Base-by-base conservation (phyloP, 2,797 vertebrate species). In the Oophaga sylvatica region DNA sequence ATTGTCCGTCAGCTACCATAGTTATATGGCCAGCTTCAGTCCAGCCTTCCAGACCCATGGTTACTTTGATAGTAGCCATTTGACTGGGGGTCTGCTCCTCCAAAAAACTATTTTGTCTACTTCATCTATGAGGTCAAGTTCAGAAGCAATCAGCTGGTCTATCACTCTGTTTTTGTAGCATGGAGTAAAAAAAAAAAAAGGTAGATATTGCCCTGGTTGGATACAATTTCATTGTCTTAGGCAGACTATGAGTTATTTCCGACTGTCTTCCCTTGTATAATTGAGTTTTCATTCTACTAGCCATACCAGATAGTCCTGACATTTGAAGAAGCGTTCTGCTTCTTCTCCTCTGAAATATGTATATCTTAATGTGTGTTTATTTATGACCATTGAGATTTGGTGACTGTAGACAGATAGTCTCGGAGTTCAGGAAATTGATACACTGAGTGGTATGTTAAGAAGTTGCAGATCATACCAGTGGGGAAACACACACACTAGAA, bases 341-440 rank as follows among this genome's bases (percentile, higher is more conserved):
- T 87, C 53, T 81, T 81, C 45, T 75, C 62, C 60, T 45, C 48
- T 31, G n/a, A 78, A 71, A 83, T 80, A 85, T 84, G 81, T 71
- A 63, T 56, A 83, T 68, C 80, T 78, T n/a, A 79, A 67, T 88
- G 82, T 20, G 84, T 89, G 88, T 89, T 89, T 89, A 89, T 89
- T 89, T 89, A 86, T 89, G 88, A 85, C 84, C 75, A 86, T 41
- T 79, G 70, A 86, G 80, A 80, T 73, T 76, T 41, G 68, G 59
- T 84, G 26, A 45, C 73, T 83, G 84, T 73, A 86, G 88, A 86
- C 88, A 89, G 83, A 85, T 88, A 88, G 88, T 89, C 88, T 89
- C 73, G 80, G 75, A 86, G 45, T 75, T 77, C 84, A 77, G 70
- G 65, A 84, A 90, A 85, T 22, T 81, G 86, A 89, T 85, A 78